Evolutionary conservation across 1,140 invertebrate species (phyloP).

Genomic region (Drosophila truncata): DNA sequence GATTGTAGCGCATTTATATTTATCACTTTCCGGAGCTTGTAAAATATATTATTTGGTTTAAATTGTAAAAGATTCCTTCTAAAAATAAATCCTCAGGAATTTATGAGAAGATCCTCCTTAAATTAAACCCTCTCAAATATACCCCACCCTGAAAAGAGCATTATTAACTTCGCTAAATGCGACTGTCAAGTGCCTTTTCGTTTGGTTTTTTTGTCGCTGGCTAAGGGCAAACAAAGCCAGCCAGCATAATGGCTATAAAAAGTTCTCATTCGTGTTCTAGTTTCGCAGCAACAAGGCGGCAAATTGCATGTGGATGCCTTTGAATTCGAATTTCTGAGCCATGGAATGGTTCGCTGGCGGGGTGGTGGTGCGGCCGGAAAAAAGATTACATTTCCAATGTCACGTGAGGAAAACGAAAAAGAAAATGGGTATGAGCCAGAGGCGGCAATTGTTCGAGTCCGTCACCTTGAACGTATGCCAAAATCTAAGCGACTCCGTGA

Average conservation of each 20-base stretch:
- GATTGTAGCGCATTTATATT: neutral
- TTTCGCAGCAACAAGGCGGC: slow-evolving; percentile 61
- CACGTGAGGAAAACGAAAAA: slow-evolving; percentile 37
- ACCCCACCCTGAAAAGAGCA: neutral
- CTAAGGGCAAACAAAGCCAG: slow-evolving; percentile 71
- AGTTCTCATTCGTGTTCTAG: slow-evolving; percentile 82
- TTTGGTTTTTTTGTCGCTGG: slow-evolving; percentile 23
- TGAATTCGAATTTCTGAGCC: slow-evolving; percentile 54
- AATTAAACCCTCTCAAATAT: neutral
- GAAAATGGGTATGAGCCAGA: slow-evolving; percentile 28
- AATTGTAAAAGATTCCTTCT: neutral
- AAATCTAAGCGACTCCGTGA: slow-evolving; percentile 66
- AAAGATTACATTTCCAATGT: slow-evolving; percentile 66
- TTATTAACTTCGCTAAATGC: slow-evolving; percentile 1
- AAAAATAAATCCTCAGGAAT: too few relatives aligned
- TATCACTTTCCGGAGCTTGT: neutral
- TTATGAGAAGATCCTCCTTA: rapidly evolving
- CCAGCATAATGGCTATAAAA: slow-evolving; percentile 68
- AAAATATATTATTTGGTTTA: neutral
- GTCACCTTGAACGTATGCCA: slow-evolving; percentile 79
- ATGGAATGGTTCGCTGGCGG: slow-evolving; percentile 18
- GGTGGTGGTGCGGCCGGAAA: slow-evolving; percentile 28
- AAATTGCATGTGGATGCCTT: slow-evolving; percentile 67
- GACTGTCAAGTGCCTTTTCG: neutral
- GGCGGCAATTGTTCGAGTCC: slow-evolving; percentile 68